These are phyloP conservation scores for Alectura lathami DNA, from an alignment of 2,113 vertebrate species.

Conservation along the genomic window DNA sequence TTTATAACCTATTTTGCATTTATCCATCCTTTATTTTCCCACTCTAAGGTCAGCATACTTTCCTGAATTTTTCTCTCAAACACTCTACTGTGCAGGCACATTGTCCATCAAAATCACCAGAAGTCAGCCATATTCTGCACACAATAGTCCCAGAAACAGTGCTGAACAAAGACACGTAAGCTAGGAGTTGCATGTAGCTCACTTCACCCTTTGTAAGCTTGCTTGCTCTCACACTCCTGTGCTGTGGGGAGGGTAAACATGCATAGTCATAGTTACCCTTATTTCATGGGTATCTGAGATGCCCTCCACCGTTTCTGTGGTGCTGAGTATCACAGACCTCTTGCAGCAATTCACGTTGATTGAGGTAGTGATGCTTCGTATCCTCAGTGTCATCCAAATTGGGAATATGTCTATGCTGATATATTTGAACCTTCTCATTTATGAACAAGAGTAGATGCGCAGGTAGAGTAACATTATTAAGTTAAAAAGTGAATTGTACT, in stretches of 20 bases:
- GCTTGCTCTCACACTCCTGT: accelerated
- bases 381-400: background rate
- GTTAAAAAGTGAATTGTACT: background rate
- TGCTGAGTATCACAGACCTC: background rate
- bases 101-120: background rate
- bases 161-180: background rate
- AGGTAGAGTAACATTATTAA: background rate
- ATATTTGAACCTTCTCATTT: background rate
- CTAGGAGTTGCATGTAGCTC: background rate
- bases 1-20: background rate
- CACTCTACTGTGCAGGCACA: background rate
- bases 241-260: background rate
- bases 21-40: background rate
- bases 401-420: background rate
- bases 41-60: background rate
- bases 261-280: no score
- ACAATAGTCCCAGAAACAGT: background rate
- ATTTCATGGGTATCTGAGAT: background rate
- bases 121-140: background rate
- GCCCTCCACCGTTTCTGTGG: background rate
- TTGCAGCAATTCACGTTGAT: background rate
- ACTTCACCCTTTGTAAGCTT: background rate
- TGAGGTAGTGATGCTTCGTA: background rate
- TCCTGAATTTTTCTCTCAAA: background rate
- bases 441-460: background rate